These are phyloP conservation scores for Trachelus iudaicus DNA, from an alignment of 2,888 invertebrate genomes.

Conservation along the genomic window DNA sequence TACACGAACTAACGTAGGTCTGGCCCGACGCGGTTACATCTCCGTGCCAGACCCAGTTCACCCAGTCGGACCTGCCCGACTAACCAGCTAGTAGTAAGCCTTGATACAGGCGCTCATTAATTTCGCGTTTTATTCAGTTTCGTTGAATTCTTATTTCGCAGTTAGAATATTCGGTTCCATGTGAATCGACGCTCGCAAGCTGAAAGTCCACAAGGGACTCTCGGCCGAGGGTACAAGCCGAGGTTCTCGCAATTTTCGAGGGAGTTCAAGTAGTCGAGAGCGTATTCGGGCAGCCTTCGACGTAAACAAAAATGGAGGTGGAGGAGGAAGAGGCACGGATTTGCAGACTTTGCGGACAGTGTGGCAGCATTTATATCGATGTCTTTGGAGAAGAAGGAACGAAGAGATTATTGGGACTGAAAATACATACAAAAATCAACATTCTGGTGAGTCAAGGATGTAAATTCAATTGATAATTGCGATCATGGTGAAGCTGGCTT, in stretches of 20 bases:
- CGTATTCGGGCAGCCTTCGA: constrained; percentile 41
- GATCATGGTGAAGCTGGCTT: constrained; percentile 28
- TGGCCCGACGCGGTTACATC: constrained; percentile 34
- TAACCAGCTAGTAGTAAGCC: constrained; percentile 37
- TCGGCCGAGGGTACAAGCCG: constrained; percentile 11
- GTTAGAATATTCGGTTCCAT: not conserved
- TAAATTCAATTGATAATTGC: constrained; percentile 8
- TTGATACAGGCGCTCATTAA: not conserved
- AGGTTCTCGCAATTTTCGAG: not conserved
- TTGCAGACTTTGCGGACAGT: constrained; percentile 60
- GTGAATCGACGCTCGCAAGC: not conserved
- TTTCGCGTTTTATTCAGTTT: not conserved
- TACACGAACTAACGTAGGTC: constrained; percentile 6
- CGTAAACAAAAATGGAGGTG: constrained; percentile 56
- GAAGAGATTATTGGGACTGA: constrained; percentile 54
- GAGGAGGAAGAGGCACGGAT: constrained; percentile 53
- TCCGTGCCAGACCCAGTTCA: constrained; percentile 22
- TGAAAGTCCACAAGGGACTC: not conserved
- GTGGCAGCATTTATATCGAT: constrained; percentile 57
- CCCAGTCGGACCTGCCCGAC: not conserved
- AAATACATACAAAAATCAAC: constrained; percentile 59
- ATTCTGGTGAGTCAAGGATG: constrained; percentile 54
- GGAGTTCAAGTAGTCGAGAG: constrained; percentile 42
- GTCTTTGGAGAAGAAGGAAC: constrained; percentile 60
- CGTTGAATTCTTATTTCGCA: not conserved